Conservation (phyloP, 2,888 invertebrate genomes). For the Lasioglossum leucozonium region DNA sequence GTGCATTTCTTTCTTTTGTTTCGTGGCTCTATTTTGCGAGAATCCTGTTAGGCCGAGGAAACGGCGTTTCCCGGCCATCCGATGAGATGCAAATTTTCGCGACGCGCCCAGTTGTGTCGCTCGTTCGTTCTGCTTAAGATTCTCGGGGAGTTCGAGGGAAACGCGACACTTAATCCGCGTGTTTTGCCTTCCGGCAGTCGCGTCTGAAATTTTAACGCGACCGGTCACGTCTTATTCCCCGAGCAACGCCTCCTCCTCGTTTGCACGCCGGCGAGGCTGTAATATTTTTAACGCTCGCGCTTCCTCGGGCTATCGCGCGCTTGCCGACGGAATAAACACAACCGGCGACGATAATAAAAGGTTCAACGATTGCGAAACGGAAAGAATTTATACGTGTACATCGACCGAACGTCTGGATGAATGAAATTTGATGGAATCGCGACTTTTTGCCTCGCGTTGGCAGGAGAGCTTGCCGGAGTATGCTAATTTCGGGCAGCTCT, state of each 20-base stretch:
- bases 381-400: no score
- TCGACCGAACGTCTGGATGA: no score
- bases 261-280: not conserved
- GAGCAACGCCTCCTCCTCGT: conserved; percentile 8
- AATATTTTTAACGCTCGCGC: not conserved
- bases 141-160: not conserved
- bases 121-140: not conserved
- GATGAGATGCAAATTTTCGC: not conserved
- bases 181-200: conserved; percentile 6
- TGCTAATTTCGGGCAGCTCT: not conserved
- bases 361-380: not conserved
- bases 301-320: no score
- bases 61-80: not conserved
- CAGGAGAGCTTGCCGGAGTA: not conserved
- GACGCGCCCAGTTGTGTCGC: not conserved
- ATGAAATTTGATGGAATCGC: not conserved
- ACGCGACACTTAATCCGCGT: conserved; percentile 4
- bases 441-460: not conserved
- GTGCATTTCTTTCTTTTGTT: no score
- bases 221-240: conserved; percentile 1
- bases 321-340: not conserved
- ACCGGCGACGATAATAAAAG: not conserved
- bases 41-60: no score
- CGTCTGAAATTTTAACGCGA: conserved; percentile 7
- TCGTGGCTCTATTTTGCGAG: no score